phyloP scores from a whole-genome alignment of 2,113 vertebrate species.

The Psittacula cyanocephala region DNA sequence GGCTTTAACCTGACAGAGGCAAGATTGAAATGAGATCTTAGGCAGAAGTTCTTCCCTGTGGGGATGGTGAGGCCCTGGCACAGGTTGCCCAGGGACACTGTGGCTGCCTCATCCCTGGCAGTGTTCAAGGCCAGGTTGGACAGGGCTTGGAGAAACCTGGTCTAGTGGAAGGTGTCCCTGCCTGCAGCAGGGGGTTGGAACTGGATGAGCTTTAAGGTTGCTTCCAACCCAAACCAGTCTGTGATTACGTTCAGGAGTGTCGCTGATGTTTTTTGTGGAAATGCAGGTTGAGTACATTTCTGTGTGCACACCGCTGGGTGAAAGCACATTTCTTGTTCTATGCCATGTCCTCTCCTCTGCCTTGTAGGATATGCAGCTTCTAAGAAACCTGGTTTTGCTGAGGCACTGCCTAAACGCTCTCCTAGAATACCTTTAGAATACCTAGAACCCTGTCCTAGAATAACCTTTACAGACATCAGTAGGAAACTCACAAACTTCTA shows the following conservation, averaged over 20 bases:
- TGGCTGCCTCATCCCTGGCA: background rate
- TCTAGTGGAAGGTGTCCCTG: background rate
- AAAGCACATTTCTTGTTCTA: background rate
- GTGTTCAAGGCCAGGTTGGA: background rate
- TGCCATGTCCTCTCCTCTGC: background rate
- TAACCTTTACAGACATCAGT: background rate
- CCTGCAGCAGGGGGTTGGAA: background rate
- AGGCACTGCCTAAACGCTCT: background rate
- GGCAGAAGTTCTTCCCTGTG: background rate
- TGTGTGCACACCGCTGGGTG: rapidly evolving
- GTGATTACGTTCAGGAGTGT: background rate
- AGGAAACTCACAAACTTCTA: background rate
- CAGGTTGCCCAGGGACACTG: background rate
- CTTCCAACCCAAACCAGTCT: background rate
- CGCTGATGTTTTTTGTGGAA: rapidly evolving
- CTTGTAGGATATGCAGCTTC: background rate
- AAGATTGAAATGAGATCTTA: background rate
- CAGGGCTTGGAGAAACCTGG: background rate
- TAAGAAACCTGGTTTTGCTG: background rate
- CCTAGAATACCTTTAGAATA: background rate
- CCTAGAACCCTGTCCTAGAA: background rate
- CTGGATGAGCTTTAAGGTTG: background rate
- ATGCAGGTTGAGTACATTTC: too few relatives aligned
- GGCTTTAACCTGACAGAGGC: background rate
- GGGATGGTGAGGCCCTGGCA: background rate